Base-by-base conservation (phyloP, 2,888 invertebrate genomes). In the Pterostichus madidus region DNA sequence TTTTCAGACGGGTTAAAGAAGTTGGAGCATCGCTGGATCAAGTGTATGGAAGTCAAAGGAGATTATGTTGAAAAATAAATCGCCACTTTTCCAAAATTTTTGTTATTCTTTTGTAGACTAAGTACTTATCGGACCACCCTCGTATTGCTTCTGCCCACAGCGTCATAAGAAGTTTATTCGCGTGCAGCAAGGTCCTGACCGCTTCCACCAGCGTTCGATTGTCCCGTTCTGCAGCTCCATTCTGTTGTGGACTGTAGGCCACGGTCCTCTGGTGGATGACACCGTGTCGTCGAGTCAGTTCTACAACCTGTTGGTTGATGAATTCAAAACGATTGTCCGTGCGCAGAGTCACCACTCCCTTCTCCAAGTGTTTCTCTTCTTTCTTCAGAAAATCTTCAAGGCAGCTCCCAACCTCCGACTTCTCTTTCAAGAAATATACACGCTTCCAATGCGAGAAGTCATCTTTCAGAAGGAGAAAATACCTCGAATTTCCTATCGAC, bases 231-330 rank as follows among this genome's bases (percentile, higher is more conserved):
- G 87, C 87, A 73, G 85, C 83, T 4, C 88, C 88, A 84, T 90
- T 90, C 84, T 89, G 88, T 84, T 89, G 86, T 3, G 89, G 88
- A 7, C 87, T 87, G 83, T 87, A 88, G 3, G 85, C 83, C 0
- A 86, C 86, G 5, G 86, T 85, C 83, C 76, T 86, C 84, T 88
- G 86, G 71, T 88, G 87, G 39, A 39, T 81, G 5, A 88, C 87
- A 6, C 87, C 88, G 32, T 75, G 17, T 75, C 64, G 83, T 6
- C 53, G 7, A 13, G 85, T 86, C 35, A 87, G 24, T 11, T 85
- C 78, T 64, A 83, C 59, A 0, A 87, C 56, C 24, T 85, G 83
- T 73, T 84, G 79, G 79, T 87, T 87, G 2, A 84, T 15, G 83
- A 86, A 88, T 80, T 87, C 87, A 8, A 77, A 44, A 7, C 87